Base-by-base conservation (phyloP, 2,888 invertebrate species). In the Orchesella flavescens region DNA sequence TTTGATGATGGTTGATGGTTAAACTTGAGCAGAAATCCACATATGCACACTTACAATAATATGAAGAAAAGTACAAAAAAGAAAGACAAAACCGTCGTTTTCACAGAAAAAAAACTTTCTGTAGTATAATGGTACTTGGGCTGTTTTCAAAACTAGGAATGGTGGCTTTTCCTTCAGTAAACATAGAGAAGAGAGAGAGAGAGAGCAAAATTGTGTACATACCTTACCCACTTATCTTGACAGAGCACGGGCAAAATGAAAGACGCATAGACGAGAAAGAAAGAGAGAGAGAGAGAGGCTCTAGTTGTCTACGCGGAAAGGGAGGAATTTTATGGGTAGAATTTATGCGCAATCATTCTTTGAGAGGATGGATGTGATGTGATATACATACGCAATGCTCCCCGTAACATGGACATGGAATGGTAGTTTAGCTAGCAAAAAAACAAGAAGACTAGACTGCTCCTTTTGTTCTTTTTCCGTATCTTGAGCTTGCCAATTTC, bases 341-440 rank as follows among this genome's bases (percentile, higher is more conserved):
- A 61, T 81, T 81, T 81, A 81, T 81, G 81, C 74, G 81, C 81
- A 81, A 81, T 81, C 81, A 81, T 81, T 81, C 81, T 74, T 59
- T 57, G 68, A 74, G 74, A 81, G 68, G 81, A 81, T 81, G 74
- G 69, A 80, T 65, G 71, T 69, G 71, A 72, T 80, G 80, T 81
- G 80, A 80, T 61, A 73, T 66, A 73, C 65, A 72, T 81, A 59
- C 79, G 49, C 73, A 73, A 80, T 80, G 23, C 44, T 49, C 55
- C n/a, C 15, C 5, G 34, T 10, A 17, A 17, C 63, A 65, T 23
- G n/a, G 55, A 24, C 74, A 74, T 63, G 21, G 63, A 65, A 65
- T 17, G 53, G 66, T 75, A 66, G 65, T 66, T 69, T 49, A 61
- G 69, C 69, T 24, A 65, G 49, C 78, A 43, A 69, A 21, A 59